phyloP scores from a whole-genome alignment of 2,888 invertebrate genomes.

The Ectropis crepuscularia region DNA sequence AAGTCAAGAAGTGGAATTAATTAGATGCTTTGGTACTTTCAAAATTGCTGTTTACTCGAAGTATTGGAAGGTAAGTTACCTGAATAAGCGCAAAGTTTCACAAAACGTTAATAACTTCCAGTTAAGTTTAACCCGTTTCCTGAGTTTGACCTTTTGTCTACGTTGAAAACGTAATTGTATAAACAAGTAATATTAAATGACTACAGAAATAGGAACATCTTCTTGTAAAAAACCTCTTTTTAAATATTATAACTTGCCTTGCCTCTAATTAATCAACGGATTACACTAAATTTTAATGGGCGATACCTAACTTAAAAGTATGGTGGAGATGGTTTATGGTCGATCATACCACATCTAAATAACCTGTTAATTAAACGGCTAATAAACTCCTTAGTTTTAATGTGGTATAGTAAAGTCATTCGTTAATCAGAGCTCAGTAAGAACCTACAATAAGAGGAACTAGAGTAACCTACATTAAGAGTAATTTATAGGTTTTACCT shows the following conservation, averaged over 20 bases:
- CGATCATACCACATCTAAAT: background rate
- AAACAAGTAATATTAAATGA: too few relatives aligned
- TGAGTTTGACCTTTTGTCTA: background rate
- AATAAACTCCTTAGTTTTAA: background rate
- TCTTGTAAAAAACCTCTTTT: background rate
- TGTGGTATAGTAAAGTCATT: too few relatives aligned
- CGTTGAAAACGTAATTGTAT: too few relatives aligned
- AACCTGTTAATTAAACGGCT: background rate
- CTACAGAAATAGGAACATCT: too few relatives aligned
- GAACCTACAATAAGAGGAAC: too few relatives aligned
- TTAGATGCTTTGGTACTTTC: constrained; percentile 28
- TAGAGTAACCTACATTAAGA: too few relatives aligned
- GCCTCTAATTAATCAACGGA: background rate
- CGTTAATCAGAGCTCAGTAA: too few relatives aligned
- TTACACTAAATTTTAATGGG: too few relatives aligned
- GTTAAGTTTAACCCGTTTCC: constrained; percentile 9
- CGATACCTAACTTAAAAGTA: background rate
- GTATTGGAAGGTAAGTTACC: constrained; percentile 23
- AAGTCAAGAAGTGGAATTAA: constrained; percentile 36
- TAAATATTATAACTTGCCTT: background rate
- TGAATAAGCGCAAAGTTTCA: constrained; percentile 17
- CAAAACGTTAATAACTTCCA: constrained; percentile 15
- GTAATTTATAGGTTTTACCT: too few relatives aligned
- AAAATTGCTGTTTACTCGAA: constrained; percentile 24
- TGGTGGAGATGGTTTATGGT: background rate